Evolutionary conservation across 1,140 invertebrate genomes (phyloP).

Genomic region (Bombus impatiens): DNA sequence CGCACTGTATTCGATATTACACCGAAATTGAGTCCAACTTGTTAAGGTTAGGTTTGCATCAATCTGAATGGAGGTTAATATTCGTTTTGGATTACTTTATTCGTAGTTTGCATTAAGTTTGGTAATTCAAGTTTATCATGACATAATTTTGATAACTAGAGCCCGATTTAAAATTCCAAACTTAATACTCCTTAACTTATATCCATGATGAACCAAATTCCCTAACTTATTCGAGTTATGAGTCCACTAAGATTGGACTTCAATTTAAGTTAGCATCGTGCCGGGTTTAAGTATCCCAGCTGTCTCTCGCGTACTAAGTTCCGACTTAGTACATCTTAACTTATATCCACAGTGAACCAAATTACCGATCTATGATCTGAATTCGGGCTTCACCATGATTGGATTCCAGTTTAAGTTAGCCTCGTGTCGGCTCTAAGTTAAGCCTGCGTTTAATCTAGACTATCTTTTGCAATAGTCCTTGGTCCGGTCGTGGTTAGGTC

Average conservation of each 20-base stretch:
- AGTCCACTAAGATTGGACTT: neutral
- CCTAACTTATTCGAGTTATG: no score
- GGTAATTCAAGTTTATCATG: no score
- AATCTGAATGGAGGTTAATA: no score
- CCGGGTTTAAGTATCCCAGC: neutral
- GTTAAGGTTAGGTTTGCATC: neutral
- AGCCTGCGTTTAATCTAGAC: neutral
- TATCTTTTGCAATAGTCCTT: conserved; percentile 36
- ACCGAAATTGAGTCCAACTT: neutral
- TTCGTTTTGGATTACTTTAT: no score
- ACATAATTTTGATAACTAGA: no score
- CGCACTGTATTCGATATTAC: neutral
- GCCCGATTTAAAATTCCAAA: no score
- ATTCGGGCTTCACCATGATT: neutral
- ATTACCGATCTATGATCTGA: no score
- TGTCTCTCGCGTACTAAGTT: neutral
- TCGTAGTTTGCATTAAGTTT: no score
- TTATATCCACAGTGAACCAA: neutral
- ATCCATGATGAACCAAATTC: no score
- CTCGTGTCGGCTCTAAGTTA: neutral
- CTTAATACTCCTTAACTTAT: no score
- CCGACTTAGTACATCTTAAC: neutral
- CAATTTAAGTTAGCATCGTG: neutral
- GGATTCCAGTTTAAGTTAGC: neutral
- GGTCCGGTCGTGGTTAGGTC: conserved; percentile 38